A percentile compares a stretch with the other conserved stretches of the same genome.
Evolutionary conservation across 2,797 vertebrate genomes (phyloP).

Genomic region (Tragelaphus oryx): DNA sequence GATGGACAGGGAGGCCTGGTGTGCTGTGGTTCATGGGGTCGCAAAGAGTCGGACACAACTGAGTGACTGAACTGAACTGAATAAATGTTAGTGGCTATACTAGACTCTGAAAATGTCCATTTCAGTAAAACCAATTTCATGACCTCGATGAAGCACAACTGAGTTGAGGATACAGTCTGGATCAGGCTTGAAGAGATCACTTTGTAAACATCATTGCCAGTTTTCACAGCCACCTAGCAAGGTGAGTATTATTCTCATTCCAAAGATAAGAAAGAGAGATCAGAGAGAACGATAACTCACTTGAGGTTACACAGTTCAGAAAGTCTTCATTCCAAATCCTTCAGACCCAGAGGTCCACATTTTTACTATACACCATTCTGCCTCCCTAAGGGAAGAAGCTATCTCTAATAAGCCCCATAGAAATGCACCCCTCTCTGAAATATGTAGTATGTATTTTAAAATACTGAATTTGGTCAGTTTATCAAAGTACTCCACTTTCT

Average conservation of each 20-base stretch:
- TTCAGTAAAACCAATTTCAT: conserved; percentile 4
- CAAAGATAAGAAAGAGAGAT: background rate
- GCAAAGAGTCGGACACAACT: no score
- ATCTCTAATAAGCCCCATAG: background rate
- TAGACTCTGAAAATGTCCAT: background rate
- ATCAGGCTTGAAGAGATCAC: background rate
- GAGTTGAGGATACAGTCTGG: background rate
- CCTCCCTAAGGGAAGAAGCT: background rate
- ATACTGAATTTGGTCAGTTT: background rate
- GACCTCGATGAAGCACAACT: background rate
- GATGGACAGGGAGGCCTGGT: no score
- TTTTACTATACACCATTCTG: background rate
- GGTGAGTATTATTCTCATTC: background rate
- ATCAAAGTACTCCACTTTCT: background rate
- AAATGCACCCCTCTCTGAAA: background rate
- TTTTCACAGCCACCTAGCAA: background rate
- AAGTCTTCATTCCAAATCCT: background rate
- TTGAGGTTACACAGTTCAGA: background rate
- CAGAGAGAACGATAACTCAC: background rate
- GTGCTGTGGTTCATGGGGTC: no score
- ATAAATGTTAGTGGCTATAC: background rate
- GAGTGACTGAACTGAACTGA: no score
- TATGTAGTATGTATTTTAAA: background rate
- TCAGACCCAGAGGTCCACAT: background rate
- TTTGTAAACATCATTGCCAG: background rate